Evolutionary conservation across 2,888 invertebrate species (phyloP).

Genomic region (Caenorhabditis zanzibari): DNA sequence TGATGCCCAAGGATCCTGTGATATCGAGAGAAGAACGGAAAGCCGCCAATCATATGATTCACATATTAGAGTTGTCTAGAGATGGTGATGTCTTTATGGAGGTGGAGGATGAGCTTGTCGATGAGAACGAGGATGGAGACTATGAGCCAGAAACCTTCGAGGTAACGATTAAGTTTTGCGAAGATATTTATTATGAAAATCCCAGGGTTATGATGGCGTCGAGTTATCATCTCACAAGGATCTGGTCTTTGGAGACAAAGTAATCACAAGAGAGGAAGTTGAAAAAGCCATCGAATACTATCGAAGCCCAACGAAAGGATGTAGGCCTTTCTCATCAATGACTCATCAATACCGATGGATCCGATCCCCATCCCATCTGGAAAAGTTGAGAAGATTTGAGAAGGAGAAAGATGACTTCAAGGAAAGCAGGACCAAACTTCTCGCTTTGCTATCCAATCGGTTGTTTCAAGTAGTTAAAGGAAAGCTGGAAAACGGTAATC

Average conservation of each 20-base stretch:
- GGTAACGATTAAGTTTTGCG: not conserved
- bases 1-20: not conserved
- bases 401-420: not conserved
- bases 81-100: not conserved
- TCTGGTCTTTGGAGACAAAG: not conserved
- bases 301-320: not conserved
- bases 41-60: not conserved
- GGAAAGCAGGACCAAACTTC: not conserved
- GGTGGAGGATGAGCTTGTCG: not conserved
- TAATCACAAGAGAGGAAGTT: not conserved
- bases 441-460: not conserved
- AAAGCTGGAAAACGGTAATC: not conserved
- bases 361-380: not conserved
- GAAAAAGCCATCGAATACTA: conserved; percentile 4
- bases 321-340: not conserved
- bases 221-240: not conserved
- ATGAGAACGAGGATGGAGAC: not conserved
- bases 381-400: not conserved
- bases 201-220: not conserved
- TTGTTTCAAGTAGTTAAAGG: conserved; percentile 3
- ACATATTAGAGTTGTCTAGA: not conserved
- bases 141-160: not conserved
- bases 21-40: not conserved
- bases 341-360: conserved; percentile 3
- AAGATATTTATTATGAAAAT: not conserved